Evolutionary conservation across 2,113 vertebrate genomes (phyloP), one percentile per base, ranked within the genome.

Genomic region (Haemorhous mexicanus): DNA sequence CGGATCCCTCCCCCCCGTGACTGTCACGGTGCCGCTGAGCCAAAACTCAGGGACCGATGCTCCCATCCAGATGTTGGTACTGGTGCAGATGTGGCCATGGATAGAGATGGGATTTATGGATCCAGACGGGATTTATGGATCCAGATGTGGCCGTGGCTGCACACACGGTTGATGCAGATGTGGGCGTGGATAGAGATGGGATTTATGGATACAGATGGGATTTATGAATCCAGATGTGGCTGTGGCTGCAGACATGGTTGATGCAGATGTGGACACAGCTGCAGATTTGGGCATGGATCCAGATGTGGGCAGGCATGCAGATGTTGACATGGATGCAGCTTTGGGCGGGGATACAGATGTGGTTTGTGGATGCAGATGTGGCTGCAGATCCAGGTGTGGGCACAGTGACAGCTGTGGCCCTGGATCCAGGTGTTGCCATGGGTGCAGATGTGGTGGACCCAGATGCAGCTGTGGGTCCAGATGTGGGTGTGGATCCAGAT

Each of bases 1-100:
- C 0, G 0, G 32, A 9, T 66, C 43, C 50, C 8, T 55, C 10
- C 18, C 11, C n/a, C 10, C 28, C 17, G 18, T 20, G 3, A 2
- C 58, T 27, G 16, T 21, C 44, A 16, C 0, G 0, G 52, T 10
- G 46, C 61, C 32, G 11, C 24, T 9, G 49, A 41, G 58, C 58
- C 58, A 15, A 13, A 64, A 47, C 6, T 32, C 50, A 3, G 58
- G 67, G 50, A 27, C 0, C 11, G 76, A 3, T 13, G 35, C 32
- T 24, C 32, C 67, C 30, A 9, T 16, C 37, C 76, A 73, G 76
- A 43, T 72, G 67, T 32, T 21, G 75, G 16, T 30, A 2, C 37
- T 13, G 59, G 18, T 47, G 47, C 41, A 37, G 41, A 14, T 50
- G 32, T 75, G 68, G 66, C 39, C 52, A 1, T 4, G 7, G 56